These are phyloP conservation scores for Leptinotarsa peninsularis DNA, from an alignment of 2,888 invertebrate genomes.

Conservation along the genomic window DNA sequence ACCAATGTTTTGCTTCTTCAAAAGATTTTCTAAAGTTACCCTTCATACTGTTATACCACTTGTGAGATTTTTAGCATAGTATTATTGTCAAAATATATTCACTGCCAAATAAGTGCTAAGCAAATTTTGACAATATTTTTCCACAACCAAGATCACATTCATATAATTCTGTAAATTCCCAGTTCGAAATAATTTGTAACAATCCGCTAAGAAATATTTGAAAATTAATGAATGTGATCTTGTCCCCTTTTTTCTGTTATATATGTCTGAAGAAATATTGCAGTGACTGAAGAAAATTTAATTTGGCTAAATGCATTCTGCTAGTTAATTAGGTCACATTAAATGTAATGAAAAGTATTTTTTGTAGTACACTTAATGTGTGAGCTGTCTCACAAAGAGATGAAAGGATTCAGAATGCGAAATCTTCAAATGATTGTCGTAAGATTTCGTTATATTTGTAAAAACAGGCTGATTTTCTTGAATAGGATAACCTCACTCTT, in stretches of 20 bases:
- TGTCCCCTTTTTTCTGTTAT: neutral
- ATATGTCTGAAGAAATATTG: neutral
- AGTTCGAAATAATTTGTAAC: too few species aligned
- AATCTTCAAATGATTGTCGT: neutral
- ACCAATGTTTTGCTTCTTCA: conserved; percentile 37
- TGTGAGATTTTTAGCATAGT: conserved; percentile 25
- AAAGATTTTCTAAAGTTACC: conserved; percentile 28
- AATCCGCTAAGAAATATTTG: neutral
- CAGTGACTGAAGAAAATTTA: neutral
- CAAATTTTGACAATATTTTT: conserved; percentile 45
- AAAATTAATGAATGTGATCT: neutral
- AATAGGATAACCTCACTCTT: conserved; percentile 35
- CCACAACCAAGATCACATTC: conserved; percentile 24
- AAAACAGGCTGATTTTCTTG: conserved; percentile 22
- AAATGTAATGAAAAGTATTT: neutral
- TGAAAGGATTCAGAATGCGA: neutral
- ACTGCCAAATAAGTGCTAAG: conserved; percentile 47
- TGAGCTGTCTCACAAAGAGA: conserved; percentile 2
- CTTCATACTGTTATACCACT: conserved; percentile 23
- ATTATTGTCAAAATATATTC: conserved; percentile 41
- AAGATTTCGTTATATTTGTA: conserved; percentile 30
- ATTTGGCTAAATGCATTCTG: neutral
- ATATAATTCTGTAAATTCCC: neutral
- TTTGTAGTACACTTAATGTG: neutral
- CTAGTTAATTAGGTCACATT: neutral